Evolutionary conservation across 1,140 invertebrate species (phyloP), one percentile per base, ranked within the genome.

Genomic region (Frieseomelitta varia): DNA sequence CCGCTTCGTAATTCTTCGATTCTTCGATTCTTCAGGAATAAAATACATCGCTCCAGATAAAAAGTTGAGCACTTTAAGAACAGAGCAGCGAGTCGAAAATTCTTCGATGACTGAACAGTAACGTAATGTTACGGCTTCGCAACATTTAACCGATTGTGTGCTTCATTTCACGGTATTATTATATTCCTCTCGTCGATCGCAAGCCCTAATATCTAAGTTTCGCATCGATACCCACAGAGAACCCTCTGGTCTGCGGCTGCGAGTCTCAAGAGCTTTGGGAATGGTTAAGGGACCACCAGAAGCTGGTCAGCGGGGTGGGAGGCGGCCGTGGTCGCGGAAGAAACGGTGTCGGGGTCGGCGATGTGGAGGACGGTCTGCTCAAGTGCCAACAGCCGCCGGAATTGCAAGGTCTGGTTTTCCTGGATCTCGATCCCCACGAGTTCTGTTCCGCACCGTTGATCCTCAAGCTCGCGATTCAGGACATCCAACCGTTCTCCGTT

Each of bases 211-310:
- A 19, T 61, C 39, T 24, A 8, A 56, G 17, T 53, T 24, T n/a
- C 21, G 17, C 12, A 1, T 74, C 1, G 1, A 1, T 77, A 24
- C 88, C 96, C 95, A 53, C 95, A 98, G 97, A 97, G 90, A 98
- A 98, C 94, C 98, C 98, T 58, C 94, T 98, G 81, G 96, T 97
- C 80, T 98, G 97, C 92, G 97, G 96, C 87, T 98, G 98, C 92
- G 97, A 98, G 87, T 96, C 97, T 56, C 97, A 98, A 94, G 97
- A 98, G 89, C 95, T 98, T 21, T 98, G 98, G 97, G 97, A 97
- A 95, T 98, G 98, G 98, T 95, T 98, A 87, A 96, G 97, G 88
- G 97, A 98, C 94, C 98, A 98, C 95, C 96, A 97, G 85, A 97
- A 97, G 92, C 92, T 96, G 87, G 95, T 97, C 27, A 94, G 96